phyloP scores from a whole-genome alignment of 2,113 vertebrate genomes.

The Syngnathus scovelli region DNA sequence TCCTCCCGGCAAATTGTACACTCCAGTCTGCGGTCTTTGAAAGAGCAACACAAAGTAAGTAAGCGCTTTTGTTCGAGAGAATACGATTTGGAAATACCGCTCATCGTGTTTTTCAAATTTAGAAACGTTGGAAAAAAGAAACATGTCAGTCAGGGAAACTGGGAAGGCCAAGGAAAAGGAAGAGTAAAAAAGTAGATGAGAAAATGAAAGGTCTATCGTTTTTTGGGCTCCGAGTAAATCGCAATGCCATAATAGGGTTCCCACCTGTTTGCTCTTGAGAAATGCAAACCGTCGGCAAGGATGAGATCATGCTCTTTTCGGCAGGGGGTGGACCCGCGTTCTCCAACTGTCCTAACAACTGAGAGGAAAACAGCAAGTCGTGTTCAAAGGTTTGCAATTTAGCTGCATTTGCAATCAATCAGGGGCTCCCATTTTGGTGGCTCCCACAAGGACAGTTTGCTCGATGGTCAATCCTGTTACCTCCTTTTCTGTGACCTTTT shows the following conservation, averaged over 20 bases:
- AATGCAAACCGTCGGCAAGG: constrained; percentile 83
- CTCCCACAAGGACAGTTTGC: too few species aligned
- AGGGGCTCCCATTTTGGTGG: too few species aligned
- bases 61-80: neutral
- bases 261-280: constrained; percentile 88
- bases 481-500: too few species aligned
- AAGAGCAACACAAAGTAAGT: constrained; percentile 3
- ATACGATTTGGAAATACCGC: neutral
- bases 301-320: constrained; percentile 84
- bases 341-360: constrained; percentile 87
- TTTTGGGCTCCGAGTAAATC: neutral
- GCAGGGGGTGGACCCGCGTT: constrained; percentile 84
- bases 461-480: too few species aligned
- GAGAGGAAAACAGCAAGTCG: constrained; percentile 12
- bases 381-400: neutral
- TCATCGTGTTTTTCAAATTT: too few species aligned
- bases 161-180: too few species aligned
- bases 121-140: neutral
- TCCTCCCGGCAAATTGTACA: constrained; percentile 90
- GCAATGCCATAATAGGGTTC: constrained; percentile 25
- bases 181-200: too few species aligned
- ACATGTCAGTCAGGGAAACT: too few species aligned
- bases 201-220: too few species aligned
- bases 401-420: neutral
- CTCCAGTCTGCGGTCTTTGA: constrained; percentile 79